Evolutionary conservation across 2,888 invertebrate genomes (phyloP).

Genomic region (Mesopsocus fuscifrons): DNA sequence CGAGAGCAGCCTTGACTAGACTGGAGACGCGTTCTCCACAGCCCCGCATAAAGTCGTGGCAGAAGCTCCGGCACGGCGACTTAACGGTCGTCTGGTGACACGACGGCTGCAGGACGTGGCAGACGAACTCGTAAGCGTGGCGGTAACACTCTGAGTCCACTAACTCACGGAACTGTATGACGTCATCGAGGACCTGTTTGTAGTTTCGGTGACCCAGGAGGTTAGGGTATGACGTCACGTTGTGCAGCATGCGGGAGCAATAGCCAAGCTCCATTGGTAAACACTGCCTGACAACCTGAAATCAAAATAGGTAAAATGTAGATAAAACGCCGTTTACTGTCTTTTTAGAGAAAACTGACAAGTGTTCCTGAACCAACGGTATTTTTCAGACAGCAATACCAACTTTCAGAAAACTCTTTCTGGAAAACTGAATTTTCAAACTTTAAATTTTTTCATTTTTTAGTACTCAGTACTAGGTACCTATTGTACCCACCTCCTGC

Average conservation of each 20-base stretch:
- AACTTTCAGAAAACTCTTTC: too few species aligned
- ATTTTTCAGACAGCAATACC: too few species aligned
- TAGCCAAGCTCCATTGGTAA: constrained; percentile 42
- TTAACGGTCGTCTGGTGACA: constrained; percentile 36
- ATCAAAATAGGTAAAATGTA: too few species aligned
- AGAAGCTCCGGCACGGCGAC: constrained; percentile 64
- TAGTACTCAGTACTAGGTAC: too few species aligned
- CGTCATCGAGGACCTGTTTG: constrained; percentile 48
- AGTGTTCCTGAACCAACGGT: too few species aligned
- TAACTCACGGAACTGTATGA: constrained; percentile 62
- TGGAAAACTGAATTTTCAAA: too few species aligned
- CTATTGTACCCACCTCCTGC: constrained; percentile 32
- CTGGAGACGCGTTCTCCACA: constrained; percentile 58
- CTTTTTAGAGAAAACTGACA: too few species aligned
- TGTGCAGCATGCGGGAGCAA: constrained; percentile 50
- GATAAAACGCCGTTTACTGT: too few species aligned
- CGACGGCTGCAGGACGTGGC: constrained; percentile 66
- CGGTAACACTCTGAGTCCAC: constrained; percentile 80
- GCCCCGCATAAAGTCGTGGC: constrained; percentile 63
- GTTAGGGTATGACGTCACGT: constrained; percentile 69
- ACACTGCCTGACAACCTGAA: constrained; percentile 51
- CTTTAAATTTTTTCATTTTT: too few species aligned
- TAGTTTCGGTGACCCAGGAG: constrained; percentile 42
- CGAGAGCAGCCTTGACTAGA: constrained; percentile 47
- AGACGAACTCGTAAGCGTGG: constrained; percentile 75